These are phyloP conservation scores for Erythrolamprus reginae DNA, from an alignment of 2,113 vertebrate genomes.

Conservation along the genomic window DNA sequence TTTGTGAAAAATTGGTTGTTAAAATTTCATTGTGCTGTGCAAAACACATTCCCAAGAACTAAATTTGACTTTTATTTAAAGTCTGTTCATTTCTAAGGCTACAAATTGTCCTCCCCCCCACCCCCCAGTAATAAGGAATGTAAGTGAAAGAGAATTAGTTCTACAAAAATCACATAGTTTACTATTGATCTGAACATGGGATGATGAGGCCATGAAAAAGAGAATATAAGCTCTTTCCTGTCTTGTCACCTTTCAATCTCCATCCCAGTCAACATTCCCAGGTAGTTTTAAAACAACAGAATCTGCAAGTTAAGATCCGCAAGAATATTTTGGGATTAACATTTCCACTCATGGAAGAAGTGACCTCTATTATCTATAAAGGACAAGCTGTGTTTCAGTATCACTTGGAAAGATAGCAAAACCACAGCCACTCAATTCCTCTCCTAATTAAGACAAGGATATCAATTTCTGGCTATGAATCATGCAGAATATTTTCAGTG, in stretches of 20 bases:
- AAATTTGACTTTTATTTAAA: neutral
- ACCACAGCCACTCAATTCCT: neutral
- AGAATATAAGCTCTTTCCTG: neutral
- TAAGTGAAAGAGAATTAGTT: neutral
- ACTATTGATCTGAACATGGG: neutral
- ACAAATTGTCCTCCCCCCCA: neutral
- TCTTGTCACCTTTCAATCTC: neutral
- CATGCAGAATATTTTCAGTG: conserved; percentile 17
- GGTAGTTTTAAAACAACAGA: neutral
- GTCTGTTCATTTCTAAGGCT: neutral
- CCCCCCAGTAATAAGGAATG: neutral
- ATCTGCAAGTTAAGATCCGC: neutral
- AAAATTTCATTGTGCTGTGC: neutral
- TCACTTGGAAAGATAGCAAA: conserved; percentile 8
- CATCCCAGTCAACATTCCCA: neutral
- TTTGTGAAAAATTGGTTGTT: neutral
- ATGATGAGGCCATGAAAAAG: neutral
- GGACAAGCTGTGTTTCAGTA: neutral
- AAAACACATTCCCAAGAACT: neutral
- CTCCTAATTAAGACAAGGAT: conserved; percentile 27
- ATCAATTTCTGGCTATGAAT: neutral
- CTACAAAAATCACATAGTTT: neutral
- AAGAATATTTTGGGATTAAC: neutral
- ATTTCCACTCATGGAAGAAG: conserved; percentile 1
- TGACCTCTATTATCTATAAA: neutral